phyloP scores from a whole-genome alignment of 92 coral and sea anemone species.

The Paramuricea clavata region DNA sequence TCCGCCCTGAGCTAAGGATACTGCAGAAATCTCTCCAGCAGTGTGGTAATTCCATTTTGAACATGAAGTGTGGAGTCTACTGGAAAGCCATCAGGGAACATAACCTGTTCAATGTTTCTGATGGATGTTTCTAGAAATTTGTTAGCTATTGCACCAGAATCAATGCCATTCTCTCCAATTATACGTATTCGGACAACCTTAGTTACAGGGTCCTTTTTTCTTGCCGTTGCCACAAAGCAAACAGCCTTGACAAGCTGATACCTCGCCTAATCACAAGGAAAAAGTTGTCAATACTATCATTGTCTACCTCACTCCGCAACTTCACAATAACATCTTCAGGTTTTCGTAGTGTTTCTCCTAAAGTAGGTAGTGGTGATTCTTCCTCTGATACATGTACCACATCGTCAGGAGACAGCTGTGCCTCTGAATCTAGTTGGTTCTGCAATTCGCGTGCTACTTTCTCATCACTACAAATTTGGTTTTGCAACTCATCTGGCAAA shows the following conservation, averaged over 20 bases:
- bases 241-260: neutral
- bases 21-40: slow-evolving; percentile 28
- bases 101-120: slow-evolving; percentile 27
- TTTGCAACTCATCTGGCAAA: neutral
- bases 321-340: slow-evolving; percentile 6
- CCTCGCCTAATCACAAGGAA: slow-evolving; percentile 3
- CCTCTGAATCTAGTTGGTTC: neutral
- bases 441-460: slow-evolving; percentile 1
- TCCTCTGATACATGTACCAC: too few relatives aligned
- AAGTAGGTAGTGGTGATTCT: neutral
- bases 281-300: neutral
- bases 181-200: slow-evolving; percentile 22
- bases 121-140: slow-evolving; percentile 24
- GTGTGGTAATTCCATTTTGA: slow-evolving; percentile 56
- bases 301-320: neutral
- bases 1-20: slow-evolving; percentile 50
- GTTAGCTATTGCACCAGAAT: slow-evolving; percentile 42
- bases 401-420: neutral
- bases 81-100: slow-evolving; percentile 61
- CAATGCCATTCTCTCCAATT: slow-evolving; percentile 41
- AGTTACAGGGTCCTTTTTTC: neutral
- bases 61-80: slow-evolving; percentile 53
- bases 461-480: neutral
- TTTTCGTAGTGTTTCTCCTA: neutral
- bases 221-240: slow-evolving; percentile 4